Conservation (phyloP, 53 echinoderm and acorn worm species). For the Hippasteria phrygiana region DNA sequence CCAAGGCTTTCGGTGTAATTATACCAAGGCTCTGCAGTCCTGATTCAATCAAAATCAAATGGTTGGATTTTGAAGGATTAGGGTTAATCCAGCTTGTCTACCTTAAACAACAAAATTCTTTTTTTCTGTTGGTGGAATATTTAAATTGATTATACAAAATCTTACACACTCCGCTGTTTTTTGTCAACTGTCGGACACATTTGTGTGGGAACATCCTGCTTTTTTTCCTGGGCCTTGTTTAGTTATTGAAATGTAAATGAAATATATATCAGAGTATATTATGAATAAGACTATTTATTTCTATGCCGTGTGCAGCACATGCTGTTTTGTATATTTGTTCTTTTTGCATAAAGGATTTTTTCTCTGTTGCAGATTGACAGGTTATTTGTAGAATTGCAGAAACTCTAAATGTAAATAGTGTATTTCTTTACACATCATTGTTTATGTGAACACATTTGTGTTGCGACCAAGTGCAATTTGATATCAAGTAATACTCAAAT, state of each 20-base stretch:
- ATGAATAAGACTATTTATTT: constrained; percentile 44
- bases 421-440: background rate
- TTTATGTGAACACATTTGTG: constrained; percentile 30
- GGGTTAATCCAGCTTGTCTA: no score
- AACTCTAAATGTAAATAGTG: background rate
- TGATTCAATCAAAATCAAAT: no score
- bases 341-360: constrained; percentile 32
- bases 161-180: no score
- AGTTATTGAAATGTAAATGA: constrained; percentile 22
- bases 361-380: background rate
- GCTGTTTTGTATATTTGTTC: constrained; percentile 57
- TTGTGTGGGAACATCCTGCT: background rate
- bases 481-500: constrained; percentile 48
- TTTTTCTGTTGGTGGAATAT: no score
- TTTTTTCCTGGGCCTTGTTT: background rate
- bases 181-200: background rate
- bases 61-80: no score
- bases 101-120: no score
- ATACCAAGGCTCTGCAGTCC: no score
- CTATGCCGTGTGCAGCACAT: constrained; percentile 27
- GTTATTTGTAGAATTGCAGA: background rate
- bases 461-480: constrained; percentile 64
- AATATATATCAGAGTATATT: constrained; percentile 22
- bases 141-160: no score
- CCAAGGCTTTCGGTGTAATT: no score